A percentile compares a stretch with the other conserved stretches of the same genome.
Evolutionary conservation across 1,140 invertebrate species (phyloP).

Genomic region (Latrodectus geometricus): DNA sequence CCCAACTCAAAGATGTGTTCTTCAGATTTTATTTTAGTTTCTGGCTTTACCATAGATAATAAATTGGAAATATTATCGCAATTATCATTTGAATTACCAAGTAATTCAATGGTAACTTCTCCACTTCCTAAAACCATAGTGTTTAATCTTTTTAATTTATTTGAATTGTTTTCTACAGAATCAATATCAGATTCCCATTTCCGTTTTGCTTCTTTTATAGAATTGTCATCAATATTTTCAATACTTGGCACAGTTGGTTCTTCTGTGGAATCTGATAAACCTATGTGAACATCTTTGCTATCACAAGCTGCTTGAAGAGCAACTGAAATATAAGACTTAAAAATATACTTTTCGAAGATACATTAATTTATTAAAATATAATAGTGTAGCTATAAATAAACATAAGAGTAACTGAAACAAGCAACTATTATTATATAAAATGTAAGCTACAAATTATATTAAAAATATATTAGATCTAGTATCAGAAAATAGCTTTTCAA

Average conservation of each 20-base stretch:
- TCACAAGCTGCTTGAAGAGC: slow-evolving; percentile 47
- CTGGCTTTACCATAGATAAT: slow-evolving; percentile 33
- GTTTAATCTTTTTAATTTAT: slow-evolving; percentile 43
- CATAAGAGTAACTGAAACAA: too few relatives aligned
- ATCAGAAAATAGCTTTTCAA: too few relatives aligned
- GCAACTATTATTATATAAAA: too few relatives aligned
- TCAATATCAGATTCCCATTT: slow-evolving; percentile 41
- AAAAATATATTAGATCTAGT: too few relatives aligned
- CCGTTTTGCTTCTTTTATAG: slow-evolving; percentile 35
- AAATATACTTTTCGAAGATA: too few relatives aligned
- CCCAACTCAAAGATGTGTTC: slow-evolving; percentile 9
- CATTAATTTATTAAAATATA: too few relatives aligned
- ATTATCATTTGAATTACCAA: slow-evolving; percentile 14
- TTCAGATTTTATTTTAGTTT: slow-evolving; percentile 24
- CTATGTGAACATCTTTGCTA: slow-evolving; percentile 23
- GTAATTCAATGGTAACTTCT: slow-evolving; percentile 38
- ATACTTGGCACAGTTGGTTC: background rate
- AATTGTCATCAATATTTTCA: slow-evolving; percentile 26
- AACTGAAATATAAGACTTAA: slow-evolving; percentile 13
- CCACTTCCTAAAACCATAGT: slow-evolving; percentile 25
- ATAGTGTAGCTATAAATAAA: too few relatives aligned
- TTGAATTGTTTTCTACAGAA: slow-evolving; percentile 1
- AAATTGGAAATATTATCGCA: slow-evolving; percentile 48
- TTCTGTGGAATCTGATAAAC: slow-evolving; percentile 3
- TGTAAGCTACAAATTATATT: too few relatives aligned